Conservation (phyloP, 2,888 invertebrate genomes). For the Pseudococcus viburni region DNA sequence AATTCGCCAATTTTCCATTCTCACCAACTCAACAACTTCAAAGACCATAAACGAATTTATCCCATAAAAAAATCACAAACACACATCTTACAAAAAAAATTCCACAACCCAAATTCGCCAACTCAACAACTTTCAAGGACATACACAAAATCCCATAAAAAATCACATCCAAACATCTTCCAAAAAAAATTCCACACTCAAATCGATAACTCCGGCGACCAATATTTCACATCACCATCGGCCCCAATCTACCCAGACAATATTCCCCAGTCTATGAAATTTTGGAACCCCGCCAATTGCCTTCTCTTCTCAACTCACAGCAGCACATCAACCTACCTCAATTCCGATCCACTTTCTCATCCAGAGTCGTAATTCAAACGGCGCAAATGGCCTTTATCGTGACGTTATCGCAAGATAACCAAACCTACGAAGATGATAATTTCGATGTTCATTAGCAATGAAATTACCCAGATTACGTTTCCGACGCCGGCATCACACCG, state of each 20-base stretch:
- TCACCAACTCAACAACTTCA: too few relatives aligned
- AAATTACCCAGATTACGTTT: constrained; percentile 1
- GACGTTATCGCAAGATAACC: not conserved
- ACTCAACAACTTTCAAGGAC: too few relatives aligned
- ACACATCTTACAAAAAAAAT: too few relatives aligned
- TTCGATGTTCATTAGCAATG: not conserved
- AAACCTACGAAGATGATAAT: not conserved
- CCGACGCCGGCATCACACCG: not conserved
- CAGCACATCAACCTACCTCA: not conserved
- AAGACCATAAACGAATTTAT: too few relatives aligned
- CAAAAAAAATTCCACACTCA: too few relatives aligned
- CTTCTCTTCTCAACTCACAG: not conserved
- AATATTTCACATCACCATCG: not conserved
- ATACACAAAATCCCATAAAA: not conserved
- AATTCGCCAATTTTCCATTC: too few relatives aligned
- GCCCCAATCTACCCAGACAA: not conserved
- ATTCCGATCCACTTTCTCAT: not conserved
- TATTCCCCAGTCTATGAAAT: not conserved
- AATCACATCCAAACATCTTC: too few relatives aligned
- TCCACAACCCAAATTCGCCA: too few relatives aligned
- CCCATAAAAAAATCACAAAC: too few relatives aligned
- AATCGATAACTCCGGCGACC: not conserved
- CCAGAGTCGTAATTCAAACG: not conserved
- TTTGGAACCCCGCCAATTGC: not conserved
- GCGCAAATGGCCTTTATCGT: not conserved